Evolutionary conservation across 2,888 invertebrate genomes (phyloP), one percentile per base, ranked within the genome.

Genomic region (Lucinisca nassula): DNA sequence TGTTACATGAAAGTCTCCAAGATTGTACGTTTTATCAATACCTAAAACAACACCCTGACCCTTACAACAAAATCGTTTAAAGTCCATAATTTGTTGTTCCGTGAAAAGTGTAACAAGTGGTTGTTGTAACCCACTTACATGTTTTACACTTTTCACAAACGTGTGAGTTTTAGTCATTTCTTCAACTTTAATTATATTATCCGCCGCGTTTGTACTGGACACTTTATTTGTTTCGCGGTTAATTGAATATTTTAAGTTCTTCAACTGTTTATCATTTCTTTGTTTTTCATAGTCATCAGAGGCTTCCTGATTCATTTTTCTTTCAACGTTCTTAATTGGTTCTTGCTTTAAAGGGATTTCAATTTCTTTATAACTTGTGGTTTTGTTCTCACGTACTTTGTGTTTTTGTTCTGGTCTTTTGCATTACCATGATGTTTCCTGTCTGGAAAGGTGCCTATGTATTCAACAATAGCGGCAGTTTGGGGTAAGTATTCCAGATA

Each of bases 1-100:
- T 21, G 82, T 79, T 0, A 88, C 76, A 35, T 79, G 75, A 32
- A 84, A 85, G 21, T 84, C 79, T 12, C 82, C 88, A 0, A 85
- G 58, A 32, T 85, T 79, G 35, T 75, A 88, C 1, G 82, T 88
- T 30, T 82, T 88, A 37, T 88, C 85, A 17, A 85, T 82, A 3
- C 79, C 76, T 30, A 88, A 24, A 8, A 88, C 79, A 21, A n/a
- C 24, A 1, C 79, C 88, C 12, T 32, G 30, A 0, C 73, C 73
- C 24, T 27, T 76, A 27, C 84, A 88, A 24, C 85, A 88, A 45
- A 85, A 85, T 21, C 80, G n/a, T 17, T 77, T 37, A 24, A 81
- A 27, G 80, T 80, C 76, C 0, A 2, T 75, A 0, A 88, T 85
- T 38, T 85, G 85, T 27, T 82, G 79, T 0, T 67, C 21, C 8